Percentiles rank a stretch among this genome's conserved stretches.
phyloP scores from a whole-genome alignment of 2,113 vertebrate species.

The Sminthopsis crassicaudata region DNA sequence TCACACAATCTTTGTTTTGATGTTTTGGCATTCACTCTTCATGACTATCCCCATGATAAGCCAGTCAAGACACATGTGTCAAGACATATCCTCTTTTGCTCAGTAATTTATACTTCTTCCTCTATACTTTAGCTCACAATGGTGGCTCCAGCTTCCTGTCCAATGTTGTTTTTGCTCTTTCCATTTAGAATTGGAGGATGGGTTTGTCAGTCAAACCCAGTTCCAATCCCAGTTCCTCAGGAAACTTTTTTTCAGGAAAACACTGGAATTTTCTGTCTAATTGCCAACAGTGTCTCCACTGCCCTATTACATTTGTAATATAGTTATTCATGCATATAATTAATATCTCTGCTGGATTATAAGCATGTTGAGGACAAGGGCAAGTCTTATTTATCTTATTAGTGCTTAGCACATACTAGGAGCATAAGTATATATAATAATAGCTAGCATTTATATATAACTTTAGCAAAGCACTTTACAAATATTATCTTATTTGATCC shows the following conservation, averaged over 20 bases:
- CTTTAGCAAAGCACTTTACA: neutral
- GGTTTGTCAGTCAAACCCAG: neutral
- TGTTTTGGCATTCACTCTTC: neutral
- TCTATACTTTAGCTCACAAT: neutral
- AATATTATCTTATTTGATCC: neutral
- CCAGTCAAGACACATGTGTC: neutral
- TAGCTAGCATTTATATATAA: neutral
- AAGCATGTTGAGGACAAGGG: neutral
- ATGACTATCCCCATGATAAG: neutral
- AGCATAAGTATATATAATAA: neutral
- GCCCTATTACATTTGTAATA: neutral
- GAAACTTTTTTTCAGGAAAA: neutral
- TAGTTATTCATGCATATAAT: neutral
- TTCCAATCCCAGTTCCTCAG: neutral
- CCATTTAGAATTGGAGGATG: neutral
- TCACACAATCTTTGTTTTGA: neutral
- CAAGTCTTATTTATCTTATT: neutral
- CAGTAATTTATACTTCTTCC: neutral
- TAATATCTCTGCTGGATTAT: neutral
- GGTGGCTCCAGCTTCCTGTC: neutral
- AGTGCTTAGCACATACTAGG: neutral
- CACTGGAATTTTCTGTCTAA: neutral
- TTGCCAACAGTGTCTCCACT: neutral
- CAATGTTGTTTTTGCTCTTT: neutral
- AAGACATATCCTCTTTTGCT: neutral